A percentile compares a stretch with the other conserved stretches of the same genome.
Evolutionary conservation across 2,113 vertebrate species (phyloP).

Genomic region (Oreotrochilus melanogaster): DNA sequence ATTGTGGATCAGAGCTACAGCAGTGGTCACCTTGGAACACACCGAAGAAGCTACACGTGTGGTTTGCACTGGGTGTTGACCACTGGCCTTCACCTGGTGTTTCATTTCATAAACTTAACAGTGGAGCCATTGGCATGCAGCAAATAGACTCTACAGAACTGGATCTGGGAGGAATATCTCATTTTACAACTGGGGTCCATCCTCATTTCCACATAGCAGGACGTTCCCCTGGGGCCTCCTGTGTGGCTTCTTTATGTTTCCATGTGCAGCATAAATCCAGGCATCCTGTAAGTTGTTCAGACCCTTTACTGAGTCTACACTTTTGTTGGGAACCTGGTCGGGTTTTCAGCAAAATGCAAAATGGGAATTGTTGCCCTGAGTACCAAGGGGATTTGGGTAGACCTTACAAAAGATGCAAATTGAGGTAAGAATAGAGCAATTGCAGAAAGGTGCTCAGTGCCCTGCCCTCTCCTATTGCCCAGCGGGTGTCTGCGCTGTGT

Average conservation of each 20-base stretch:
- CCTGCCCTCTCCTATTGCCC: background rate
- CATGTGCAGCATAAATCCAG: background rate
- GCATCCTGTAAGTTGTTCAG: background rate
- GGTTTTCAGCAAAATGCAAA: background rate
- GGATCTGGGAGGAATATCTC: background rate
- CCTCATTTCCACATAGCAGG: background rate
- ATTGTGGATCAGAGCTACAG: background rate
- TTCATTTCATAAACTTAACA: background rate
- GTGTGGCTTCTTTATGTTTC: background rate
- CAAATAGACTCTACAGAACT: background rate
- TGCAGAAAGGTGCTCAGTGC: background rate
- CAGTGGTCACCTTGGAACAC: background rate
- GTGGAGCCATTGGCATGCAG: background rate
- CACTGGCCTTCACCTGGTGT: background rate
- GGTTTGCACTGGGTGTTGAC: background rate
- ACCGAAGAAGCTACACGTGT: accelerated
- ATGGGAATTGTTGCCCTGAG: background rate
- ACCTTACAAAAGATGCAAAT: background rate
- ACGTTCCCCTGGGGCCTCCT: background rate
- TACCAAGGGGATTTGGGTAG: background rate
- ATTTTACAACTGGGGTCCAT: background rate
- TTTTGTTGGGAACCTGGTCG: background rate
- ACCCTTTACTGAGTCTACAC: background rate
- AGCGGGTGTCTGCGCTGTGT: accelerated
- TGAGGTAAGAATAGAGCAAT: background rate